Evolutionary conservation across 2,113 vertebrate genomes (phyloP).

Genomic region (Aythya baeri): DNA sequence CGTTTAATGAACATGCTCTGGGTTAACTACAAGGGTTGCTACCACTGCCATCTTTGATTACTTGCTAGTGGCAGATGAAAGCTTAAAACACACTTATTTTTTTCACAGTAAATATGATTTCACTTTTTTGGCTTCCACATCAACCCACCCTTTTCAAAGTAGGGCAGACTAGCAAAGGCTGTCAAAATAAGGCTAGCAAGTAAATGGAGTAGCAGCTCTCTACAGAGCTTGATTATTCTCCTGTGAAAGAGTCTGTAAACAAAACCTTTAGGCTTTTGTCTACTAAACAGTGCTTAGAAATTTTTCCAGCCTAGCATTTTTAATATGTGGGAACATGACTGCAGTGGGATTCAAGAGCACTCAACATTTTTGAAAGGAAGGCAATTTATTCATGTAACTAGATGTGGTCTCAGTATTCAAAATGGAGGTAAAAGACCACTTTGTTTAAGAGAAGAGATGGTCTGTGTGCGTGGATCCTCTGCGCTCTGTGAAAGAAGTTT

Average conservation of each 20-base stretch:
- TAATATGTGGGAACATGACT: constrained; percentile 48
- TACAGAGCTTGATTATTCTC: constrained; percentile 44
- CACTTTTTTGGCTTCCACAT: constrained; percentile 3
- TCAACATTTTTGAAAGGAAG: constrained; percentile 42
- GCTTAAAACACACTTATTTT: background rate
- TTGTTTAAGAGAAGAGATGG: background rate
- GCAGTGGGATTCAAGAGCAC: constrained; percentile 25
- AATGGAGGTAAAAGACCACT: background rate
- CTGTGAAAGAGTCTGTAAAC: constrained; percentile 50
- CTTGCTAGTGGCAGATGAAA: constrained; percentile 43
- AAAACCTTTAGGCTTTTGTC: constrained; percentile 69
- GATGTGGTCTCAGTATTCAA: constrained; percentile 10
- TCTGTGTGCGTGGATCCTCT: background rate
- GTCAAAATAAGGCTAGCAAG: constrained; percentile 58
- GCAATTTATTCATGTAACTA: constrained; percentile 30
- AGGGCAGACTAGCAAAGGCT: constrained; percentile 20
- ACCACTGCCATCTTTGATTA: constrained; percentile 36
- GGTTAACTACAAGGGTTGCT: constrained; percentile 25
- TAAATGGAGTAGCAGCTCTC: constrained; percentile 15
- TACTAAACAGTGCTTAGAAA: constrained; percentile 53
- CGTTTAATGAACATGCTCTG: constrained; percentile 34
- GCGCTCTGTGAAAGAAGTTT: background rate
- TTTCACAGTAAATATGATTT: constrained; percentile 42
- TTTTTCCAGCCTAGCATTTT: constrained; percentile 50
- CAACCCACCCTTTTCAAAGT: constrained; percentile 5